These are phyloP conservation scores for Psophia crepitans DNA, from an alignment of 2,113 vertebrate genomes.

Conservation along the genomic window DNA sequence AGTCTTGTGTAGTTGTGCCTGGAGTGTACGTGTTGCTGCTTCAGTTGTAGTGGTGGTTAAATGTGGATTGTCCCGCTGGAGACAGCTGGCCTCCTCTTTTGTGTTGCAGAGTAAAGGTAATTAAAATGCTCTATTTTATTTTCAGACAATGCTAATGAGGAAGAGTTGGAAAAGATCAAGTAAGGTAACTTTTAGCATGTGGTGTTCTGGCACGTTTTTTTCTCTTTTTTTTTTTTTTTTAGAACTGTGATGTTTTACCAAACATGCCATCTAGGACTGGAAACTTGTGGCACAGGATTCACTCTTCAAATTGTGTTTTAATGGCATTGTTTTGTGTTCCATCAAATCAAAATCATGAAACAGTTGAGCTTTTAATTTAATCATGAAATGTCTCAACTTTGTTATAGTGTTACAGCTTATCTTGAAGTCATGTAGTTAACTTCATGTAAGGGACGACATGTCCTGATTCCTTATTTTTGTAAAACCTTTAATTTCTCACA, in stretches of 20 bases:
- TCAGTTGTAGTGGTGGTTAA: neutral
- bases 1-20: neutral
- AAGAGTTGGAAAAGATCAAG: slow-evolving; percentile 99
- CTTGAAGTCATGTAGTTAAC: neutral
- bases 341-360: neutral
- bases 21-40: neutral
- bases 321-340: neutral
- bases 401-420: neutral
- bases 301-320: slow-evolving; percentile 10
- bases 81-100: slow-evolving; percentile 23
- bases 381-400: neutral
- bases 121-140: slow-evolving; percentile 95
- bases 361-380: neutral
- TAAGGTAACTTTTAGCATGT: slow-evolving; percentile 97
- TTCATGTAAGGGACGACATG: neutral
- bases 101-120: slow-evolving; percentile 71
- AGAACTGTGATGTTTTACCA: neutral
- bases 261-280: neutral
- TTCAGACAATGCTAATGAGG: slow-evolving; percentile 98
- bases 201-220: slow-evolving; percentile 19
- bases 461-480: neutral
- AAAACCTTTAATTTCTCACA: neutral
- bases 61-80: slow-evolving; percentile 27
- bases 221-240: neutral
- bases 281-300: neutral